Percentiles rank a stretch among this genome's conserved stretches.
Evolutionary conservation across 2,797 vertebrate genomes (phyloP).

Genomic region (Gobionotothen gibberifrons): DNA sequence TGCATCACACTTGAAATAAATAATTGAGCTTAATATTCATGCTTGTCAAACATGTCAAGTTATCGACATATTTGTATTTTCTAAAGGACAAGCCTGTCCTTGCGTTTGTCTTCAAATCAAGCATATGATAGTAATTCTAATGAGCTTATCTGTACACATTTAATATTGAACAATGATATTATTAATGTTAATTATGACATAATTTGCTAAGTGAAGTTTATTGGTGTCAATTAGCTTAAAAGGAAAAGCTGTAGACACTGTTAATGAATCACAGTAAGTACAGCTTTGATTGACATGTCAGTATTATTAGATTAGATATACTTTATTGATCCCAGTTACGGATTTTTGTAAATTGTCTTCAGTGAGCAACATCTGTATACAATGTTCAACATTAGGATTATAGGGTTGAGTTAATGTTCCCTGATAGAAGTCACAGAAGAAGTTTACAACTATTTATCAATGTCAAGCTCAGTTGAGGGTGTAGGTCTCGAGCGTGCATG

Average conservation of each 20-base stretch:
- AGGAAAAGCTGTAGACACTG: not conserved
- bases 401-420: conserved; percentile 5
- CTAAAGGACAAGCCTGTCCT: conserved; percentile 25
- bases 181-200: conserved; percentile 15
- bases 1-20: conserved; percentile 36
- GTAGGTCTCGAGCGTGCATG: not conserved
- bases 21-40: conserved; percentile 29
- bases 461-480: not conserved
- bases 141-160: conserved; percentile 15
- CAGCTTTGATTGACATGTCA: conserved; percentile 9
- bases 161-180: conserved; percentile 19
- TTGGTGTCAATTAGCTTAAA: not conserved
- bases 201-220: not conserved
- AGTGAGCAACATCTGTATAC: not conserved
- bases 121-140: conserved; percentile 6
- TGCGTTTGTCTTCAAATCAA: conserved; percentile 19
- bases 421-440: not conserved
- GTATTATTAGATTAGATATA: too few species aligned
- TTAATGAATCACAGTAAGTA: conserved; percentile 4
- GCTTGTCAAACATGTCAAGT: conserved; percentile 30
- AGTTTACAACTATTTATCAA: not conserved
- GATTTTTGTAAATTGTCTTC: not conserved
- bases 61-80: conserved; percentile 19
- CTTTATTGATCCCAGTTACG: too few species aligned
- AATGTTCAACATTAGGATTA: conserved; percentile 22